A percentile compares a stretch with the other conserved stretches of the same genome.
These are phyloP conservation scores for Hydractinia echinata DNA, from an alignment of 30 jellyfish, hydroid and myxozoan genomes.

Conservation along the genomic window DNA sequence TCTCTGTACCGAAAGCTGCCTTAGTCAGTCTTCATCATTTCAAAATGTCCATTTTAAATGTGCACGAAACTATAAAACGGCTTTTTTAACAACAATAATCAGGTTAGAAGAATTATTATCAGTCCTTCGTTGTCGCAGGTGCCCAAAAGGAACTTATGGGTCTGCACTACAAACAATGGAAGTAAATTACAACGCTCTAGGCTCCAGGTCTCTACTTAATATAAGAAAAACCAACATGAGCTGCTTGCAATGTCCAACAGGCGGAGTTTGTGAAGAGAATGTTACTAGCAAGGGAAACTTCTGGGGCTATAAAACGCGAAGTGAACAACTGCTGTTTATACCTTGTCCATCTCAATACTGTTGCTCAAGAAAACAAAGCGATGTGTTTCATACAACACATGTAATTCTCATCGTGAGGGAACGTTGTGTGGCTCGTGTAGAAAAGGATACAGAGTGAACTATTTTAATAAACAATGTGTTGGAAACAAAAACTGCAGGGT, in stretches of 20 bases:
- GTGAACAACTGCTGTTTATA: conserved; percentile 11
- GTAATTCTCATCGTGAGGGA: neutral
- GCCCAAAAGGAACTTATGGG: no score
- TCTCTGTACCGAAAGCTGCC: no score
- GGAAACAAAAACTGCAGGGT: conserved; percentile 16
- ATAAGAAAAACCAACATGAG: neutral
- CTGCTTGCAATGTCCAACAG: conserved; percentile 4
- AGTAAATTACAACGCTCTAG: no score
- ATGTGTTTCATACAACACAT: conserved; percentile 24
- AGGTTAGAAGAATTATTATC: no score
- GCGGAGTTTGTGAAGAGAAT: neutral
- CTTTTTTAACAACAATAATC: no score
- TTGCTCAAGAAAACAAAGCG: conserved; percentile 18
- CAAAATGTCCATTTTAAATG: no score
- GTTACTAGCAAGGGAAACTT: conserved; percentile 18
- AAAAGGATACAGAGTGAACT: conserved; percentile 28
- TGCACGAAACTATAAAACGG: no score
- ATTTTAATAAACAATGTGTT: conserved; percentile 26
- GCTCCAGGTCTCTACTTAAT: no score
- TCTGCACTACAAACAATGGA: no score
- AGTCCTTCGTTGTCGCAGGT: no score
- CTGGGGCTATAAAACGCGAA: conserved; percentile 38
- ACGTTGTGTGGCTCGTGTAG: conserved; percentile 28
- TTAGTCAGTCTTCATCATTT: no score
- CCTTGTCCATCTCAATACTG: conserved; percentile 32